These are phyloP conservation scores for Stegophylla sp. DNA, from an alignment of 2,888 invertebrate genomes.

Conservation along the genomic window DNA sequence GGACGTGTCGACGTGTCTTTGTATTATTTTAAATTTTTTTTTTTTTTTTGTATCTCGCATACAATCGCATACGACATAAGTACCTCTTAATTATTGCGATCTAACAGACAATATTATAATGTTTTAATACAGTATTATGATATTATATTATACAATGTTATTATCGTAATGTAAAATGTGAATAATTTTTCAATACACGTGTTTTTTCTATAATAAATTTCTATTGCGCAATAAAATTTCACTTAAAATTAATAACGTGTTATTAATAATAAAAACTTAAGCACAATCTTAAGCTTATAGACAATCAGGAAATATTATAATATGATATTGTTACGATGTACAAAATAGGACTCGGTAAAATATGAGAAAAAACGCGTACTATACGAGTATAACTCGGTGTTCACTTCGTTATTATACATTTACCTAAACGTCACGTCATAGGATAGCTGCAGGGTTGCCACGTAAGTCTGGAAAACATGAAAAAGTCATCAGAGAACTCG, in stretches of 20 bases:
- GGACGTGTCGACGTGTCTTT: no score
- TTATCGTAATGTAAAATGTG: no score
- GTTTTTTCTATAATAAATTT: background rate
- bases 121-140: constrained; percentile 3
- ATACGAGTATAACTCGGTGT: constrained; percentile 4
- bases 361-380: background rate
- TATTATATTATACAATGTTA: background rate
- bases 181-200: background rate
- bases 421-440: no score
- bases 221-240: background rate
- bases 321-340: no score
- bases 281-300: constrained; percentile 57
- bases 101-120: background rate
- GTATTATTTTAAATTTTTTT: no score
- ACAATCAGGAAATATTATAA: constrained; percentile 44
- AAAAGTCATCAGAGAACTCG: no score
- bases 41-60: no score
- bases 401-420: no score
- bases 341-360: background rate
- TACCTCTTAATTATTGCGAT: background rate
- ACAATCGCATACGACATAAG: no score
- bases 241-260: no score
- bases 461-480: no score
- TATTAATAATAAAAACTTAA: constrained; percentile 33
- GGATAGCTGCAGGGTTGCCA: no score